phyloP scores from a whole-genome alignment of 2,113 vertebrate genomes.

The Petrocephalus zakoni region DNA sequence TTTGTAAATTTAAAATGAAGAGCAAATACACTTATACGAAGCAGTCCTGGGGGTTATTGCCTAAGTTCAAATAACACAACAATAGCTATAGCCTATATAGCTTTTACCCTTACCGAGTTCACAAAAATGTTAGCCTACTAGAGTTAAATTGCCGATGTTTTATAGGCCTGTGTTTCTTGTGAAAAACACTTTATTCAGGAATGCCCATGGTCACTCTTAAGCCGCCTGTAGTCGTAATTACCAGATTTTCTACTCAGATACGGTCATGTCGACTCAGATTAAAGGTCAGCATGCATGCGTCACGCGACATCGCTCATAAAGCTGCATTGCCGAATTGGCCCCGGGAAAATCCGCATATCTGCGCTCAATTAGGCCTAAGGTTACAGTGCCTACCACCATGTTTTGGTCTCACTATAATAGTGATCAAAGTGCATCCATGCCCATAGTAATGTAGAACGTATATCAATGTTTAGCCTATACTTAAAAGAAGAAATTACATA shows the following conservation, averaged over 20 bases:
- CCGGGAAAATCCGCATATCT: neutral
- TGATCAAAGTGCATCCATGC: neutral
- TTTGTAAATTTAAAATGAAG: neutral
- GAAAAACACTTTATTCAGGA: neutral
- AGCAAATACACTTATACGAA: neutral
- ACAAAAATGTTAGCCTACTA: neutral
- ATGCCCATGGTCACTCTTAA: neutral
- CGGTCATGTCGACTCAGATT: constrained; percentile 19
- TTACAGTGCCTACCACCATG: neutral
- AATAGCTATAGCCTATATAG: neutral
- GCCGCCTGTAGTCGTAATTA: neutral
- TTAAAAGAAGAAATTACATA: neutral
- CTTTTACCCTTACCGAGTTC: neutral
- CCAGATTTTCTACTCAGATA: neutral
- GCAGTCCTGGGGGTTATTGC: neutral
- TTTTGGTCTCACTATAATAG: neutral
- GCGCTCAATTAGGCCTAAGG: neutral
- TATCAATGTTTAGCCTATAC: neutral
- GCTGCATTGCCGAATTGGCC: neutral
- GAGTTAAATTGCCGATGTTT: neutral
- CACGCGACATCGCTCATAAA: constrained; percentile 38
- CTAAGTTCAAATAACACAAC: neutral
- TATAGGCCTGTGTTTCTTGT: neutral
- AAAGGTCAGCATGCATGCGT: constrained; percentile 34
- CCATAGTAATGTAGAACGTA: neutral